These are phyloP conservation scores for Myotis lucifugus DNA, from an alignment of 2,113 vertebrate species.

Conservation along the genomic window DNA sequence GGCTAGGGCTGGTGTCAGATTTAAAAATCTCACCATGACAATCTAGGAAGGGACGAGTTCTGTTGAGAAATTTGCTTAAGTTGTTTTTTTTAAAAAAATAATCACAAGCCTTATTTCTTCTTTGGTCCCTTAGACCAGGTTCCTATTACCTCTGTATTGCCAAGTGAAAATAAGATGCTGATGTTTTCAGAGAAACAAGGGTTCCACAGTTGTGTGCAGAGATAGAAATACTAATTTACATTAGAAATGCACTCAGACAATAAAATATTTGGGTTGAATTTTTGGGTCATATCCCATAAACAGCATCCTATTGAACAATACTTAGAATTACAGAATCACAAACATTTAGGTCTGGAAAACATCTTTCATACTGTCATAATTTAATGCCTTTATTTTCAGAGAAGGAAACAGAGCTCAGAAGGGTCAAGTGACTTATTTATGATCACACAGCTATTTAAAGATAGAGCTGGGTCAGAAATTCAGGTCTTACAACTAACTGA, in stretches of 20 bases:
- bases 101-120: constrained; percentile 21
- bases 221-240: not conserved
- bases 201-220: not conserved
- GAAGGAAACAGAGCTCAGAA: not conserved
- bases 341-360: not conserved
- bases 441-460: not conserved
- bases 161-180: constrained; percentile 36
- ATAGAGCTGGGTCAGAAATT: not conserved
- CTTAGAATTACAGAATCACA: not conserved
- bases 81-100: constrained; percentile 36
- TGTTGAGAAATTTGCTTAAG: not conserved
- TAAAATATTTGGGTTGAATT: not conserved
- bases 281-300: not conserved
- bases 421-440: not conserved
- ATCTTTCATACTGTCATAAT: not conserved
- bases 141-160: not conserved
- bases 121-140: not conserved
- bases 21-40: constrained; percentile 35
- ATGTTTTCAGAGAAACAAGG: constrained; percentile 12
- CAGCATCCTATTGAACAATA: not conserved
- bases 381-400: constrained; percentile 42
- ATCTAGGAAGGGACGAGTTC: not conserved
- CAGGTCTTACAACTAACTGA: not conserved
- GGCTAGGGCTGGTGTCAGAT: not conserved
- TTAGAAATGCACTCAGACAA: not conserved